These are phyloP conservation scores for Sepioteuthis lessoniana DNA, from an alignment of 2,888 invertebrate genomes.

Conservation along the genomic window DNA sequence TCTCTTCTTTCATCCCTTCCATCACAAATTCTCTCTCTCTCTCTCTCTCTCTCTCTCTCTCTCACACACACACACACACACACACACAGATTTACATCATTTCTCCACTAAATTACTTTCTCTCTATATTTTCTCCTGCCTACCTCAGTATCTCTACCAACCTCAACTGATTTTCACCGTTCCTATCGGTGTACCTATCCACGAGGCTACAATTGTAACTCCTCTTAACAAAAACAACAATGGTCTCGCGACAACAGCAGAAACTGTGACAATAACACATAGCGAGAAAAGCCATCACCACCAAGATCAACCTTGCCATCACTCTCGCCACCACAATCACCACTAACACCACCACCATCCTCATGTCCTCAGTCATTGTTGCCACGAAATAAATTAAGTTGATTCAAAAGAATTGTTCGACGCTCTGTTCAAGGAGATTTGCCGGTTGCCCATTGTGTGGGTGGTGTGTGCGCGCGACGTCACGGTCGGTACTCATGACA, in stretches of 20 bases:
- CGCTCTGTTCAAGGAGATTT: conserved; percentile 33
- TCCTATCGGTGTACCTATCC: conserved; percentile 7
- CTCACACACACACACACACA: no score
- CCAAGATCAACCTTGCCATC: conserved; percentile 33
- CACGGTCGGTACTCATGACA: conserved; percentile 33
- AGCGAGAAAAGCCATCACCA: conserved; percentile 12
- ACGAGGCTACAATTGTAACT: conserved; percentile 33
- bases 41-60: no score
- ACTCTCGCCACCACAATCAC: background rate
- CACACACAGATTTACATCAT: background rate
- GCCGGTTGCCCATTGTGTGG: conserved; percentile 33
- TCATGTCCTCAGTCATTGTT: background rate
- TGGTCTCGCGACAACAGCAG: conserved; percentile 15
- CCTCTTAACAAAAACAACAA: conserved; percentile 33
- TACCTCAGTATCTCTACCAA: background rate
- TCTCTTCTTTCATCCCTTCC: background rate
- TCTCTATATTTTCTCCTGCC: background rate
- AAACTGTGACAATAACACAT: background rate
- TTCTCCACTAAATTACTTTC: background rate
- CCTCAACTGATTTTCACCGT: background rate
- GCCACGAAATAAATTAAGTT: conserved; percentile 33
- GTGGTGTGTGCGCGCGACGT: conserved; percentile 33
- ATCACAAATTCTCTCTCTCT: background rate
- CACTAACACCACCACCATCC: background rate
- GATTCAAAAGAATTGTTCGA: conserved; percentile 33